Evolutionary conservation across 2,888 invertebrate species (phyloP).

Genomic region (Standfussiana lucernea): DNA sequence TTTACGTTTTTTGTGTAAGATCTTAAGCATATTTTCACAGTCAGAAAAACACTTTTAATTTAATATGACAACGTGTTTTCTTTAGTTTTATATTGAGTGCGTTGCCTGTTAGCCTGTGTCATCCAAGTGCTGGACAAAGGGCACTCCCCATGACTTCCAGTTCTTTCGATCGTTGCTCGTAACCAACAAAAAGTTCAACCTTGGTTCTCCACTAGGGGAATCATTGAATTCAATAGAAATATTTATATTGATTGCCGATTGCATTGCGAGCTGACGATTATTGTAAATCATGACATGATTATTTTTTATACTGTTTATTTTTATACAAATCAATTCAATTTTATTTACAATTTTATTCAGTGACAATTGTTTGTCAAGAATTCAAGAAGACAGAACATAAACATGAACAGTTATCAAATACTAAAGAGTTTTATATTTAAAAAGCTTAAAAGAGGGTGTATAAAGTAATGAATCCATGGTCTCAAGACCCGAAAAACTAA

Average conservation of each 20-base stretch:
- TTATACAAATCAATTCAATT: conserved; percentile 20
- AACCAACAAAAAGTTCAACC: conserved; percentile 38
- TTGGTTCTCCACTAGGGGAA: conserved; percentile 56
- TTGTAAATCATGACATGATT: conserved; percentile 39
- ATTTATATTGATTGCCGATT: conserved; percentile 68
- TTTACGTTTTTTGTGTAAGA: background rate
- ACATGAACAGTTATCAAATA: background rate
- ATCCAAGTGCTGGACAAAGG: background rate
- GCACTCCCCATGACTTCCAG: background rate
- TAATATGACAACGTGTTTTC: background rate
- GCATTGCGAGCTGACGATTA: conserved; percentile 41
- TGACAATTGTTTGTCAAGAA: conserved; percentile 25
- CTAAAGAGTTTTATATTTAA: conserved; percentile 8
- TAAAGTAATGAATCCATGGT: background rate
- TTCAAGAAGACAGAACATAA: background rate
- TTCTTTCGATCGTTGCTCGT: conserved; percentile 25
- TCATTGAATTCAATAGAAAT: conserved; percentile 72
- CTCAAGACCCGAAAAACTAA: background rate
- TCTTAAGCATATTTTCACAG: background rate
- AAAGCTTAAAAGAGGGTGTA: background rate
- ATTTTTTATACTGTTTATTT: conserved; percentile 16
- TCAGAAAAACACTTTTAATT: background rate
- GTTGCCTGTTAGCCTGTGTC: background rate
- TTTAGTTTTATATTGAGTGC: background rate
- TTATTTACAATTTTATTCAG: conserved; percentile 23